Percentiles rank a stretch among this genome's conserved stretches.
Conservation (phyloP, 2,797 vertebrate species). For the Squalus acanthias region DNA sequence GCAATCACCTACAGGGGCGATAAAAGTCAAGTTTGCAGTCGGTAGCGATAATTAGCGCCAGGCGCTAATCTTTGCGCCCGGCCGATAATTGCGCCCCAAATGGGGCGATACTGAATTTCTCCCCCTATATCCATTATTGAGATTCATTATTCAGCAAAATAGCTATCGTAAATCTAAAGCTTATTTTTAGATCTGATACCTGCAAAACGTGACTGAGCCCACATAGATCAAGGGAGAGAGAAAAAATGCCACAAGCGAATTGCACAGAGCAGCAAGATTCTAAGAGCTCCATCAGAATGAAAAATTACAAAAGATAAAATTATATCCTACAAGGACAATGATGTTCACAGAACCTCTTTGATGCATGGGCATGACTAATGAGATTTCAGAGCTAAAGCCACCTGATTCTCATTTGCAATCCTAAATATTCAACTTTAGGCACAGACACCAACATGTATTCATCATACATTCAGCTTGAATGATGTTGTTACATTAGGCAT, state of each 20-base stretch:
- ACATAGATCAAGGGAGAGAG: background rate
- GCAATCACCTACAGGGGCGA: too few species aligned
- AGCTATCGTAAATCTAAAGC: background rate
- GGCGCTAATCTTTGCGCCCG: too few species aligned
- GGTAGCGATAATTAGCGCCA: too few species aligned
- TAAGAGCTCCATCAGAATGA: background rate
- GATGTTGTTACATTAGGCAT: background rate
- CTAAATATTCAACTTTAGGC: background rate
- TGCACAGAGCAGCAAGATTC: slow-evolving; percentile 3
- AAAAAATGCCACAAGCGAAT: background rate
- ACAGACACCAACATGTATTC: background rate
- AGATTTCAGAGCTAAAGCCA: slow-evolving; percentile 2
- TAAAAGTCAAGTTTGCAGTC: too few species aligned
- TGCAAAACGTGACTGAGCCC: background rate
- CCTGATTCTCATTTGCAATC: slow-evolving; percentile 25
- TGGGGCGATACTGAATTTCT: too few species aligned
- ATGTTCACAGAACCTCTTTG: background rate
- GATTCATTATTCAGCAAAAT: background rate
- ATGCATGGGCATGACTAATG: background rate
- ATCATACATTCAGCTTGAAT: background rate
- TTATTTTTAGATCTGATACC: background rate
- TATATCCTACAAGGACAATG: background rate
- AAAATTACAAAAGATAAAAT: background rate
- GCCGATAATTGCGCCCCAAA: too few species aligned
- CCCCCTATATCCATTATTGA: background rate